Evolutionary conservation across 2,113 vertebrate genomes (phyloP).

Genomic region (Pelecanoides urinatrix): DNA sequence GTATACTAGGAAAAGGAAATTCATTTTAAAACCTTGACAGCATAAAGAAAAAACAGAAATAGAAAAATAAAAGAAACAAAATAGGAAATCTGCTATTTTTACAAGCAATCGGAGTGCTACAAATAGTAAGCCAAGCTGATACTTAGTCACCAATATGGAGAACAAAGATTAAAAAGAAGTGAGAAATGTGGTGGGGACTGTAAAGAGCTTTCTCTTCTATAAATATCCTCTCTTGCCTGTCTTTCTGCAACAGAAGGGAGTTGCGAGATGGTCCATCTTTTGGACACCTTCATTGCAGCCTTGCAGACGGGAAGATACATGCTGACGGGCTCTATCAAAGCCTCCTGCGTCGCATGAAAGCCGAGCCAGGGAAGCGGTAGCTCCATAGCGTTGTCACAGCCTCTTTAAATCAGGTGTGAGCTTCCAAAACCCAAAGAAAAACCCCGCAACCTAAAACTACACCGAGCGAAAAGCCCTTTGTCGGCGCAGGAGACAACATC

Average conservation of each 20-base stretch:
- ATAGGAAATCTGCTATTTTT: neutral
- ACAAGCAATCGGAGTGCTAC: neutral
- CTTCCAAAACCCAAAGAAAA: neutral
- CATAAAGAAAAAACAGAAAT: neutral
- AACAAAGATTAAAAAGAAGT: neutral
- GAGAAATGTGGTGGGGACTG: neutral
- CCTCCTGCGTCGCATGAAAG: neutral
- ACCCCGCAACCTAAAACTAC: neutral
- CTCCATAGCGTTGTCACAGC: rapidly evolving
- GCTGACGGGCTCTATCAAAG: neutral
- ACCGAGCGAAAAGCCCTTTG: neutral
- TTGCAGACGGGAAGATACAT: neutral
- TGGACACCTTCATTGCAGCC: neutral
- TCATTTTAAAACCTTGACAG: neutral
- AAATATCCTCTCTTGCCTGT: neutral
- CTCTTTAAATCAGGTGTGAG: neutral
- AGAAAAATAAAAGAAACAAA: neutral
- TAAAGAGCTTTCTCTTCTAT: neutral
- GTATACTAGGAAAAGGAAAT: neutral
- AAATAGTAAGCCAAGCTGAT: neutral
- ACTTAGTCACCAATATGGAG: neutral
- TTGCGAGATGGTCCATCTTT: neutral
- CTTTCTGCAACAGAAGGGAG: neutral
- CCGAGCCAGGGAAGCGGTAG: rapidly evolving
- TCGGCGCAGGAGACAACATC: neutral